These are phyloP conservation scores for Myotis findleyi DNA, from an alignment of 2,797 vertebrate species.

Conservation along the genomic window DNA sequence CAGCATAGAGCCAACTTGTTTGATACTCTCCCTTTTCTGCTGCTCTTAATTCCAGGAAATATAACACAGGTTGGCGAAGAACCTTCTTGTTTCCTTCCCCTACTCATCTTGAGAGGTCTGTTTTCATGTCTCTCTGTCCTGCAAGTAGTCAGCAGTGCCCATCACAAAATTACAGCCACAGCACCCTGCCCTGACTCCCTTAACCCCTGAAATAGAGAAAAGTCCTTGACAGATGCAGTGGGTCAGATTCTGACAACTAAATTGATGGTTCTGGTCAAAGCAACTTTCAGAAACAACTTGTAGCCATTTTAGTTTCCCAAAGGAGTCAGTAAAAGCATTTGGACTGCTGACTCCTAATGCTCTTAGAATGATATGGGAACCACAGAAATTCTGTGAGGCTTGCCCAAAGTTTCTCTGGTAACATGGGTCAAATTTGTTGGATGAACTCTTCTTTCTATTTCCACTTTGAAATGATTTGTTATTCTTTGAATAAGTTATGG, in stretches of 20 bases:
- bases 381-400: neutral
- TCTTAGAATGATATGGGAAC: neutral
- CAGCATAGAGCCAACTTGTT: neutral
- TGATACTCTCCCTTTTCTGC: neutral
- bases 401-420: neutral
- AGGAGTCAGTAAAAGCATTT: neutral
- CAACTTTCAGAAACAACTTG: neutral
- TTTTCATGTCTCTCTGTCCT: neutral
- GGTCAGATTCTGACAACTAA: neutral
- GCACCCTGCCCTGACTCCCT: neutral
- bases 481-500: neutral
- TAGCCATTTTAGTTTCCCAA: neutral
- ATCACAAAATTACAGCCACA: neutral
- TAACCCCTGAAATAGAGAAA: neutral
- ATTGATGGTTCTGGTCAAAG: constrained; percentile 16
- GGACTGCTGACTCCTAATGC: neutral
- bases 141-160: neutral
- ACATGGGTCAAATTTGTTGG: neutral
- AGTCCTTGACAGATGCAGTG: neutral
- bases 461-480: neutral
- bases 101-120: neutral
- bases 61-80: neutral
- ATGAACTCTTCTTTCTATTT: neutral
- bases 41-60: constrained; percentile 8
- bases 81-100: neutral